Evolutionary conservation across 35 echinoderm and acorn worm species (phyloP).

Genomic region (Antedon bifida): DNA sequence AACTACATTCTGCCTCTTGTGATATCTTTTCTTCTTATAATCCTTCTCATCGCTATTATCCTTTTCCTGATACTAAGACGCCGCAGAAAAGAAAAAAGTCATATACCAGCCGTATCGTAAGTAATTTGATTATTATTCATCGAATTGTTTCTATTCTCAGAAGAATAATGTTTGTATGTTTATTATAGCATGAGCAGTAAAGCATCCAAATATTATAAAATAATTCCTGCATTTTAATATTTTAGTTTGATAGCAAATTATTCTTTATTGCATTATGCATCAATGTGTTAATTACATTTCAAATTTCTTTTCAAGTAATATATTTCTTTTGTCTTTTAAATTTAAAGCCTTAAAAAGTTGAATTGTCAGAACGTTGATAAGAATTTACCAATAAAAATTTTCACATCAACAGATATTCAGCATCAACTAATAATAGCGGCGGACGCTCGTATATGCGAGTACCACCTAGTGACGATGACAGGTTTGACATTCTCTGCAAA

Average conservation of each 20-base stretch:
- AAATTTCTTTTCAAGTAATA: no score
- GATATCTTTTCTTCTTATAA: not conserved
- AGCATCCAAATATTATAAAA: no score
- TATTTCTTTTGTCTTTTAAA: no score
- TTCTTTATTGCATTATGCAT: no score
- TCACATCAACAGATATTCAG: not conserved
- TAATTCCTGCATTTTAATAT: no score
- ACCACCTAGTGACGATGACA: not conserved
- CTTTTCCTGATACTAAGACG: not conserved
- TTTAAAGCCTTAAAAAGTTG: no score
- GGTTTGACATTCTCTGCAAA: not conserved
- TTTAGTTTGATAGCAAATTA: no score
- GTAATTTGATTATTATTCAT: not conserved
- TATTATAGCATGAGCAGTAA: no score
- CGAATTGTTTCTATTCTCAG: no score
- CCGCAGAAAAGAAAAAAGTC: not conserved
- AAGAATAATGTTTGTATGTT: no score
- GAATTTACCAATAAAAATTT: not conserved
- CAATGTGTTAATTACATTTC: no score
- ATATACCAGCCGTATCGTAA: not conserved
- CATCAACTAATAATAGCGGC: not conserved
- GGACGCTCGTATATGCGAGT: not conserved
- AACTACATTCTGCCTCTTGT: not conserved
- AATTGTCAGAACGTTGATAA: no score
- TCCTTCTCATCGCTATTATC: not conserved